A percentile compares a stretch with the other conserved stretches of the same genome.
phyloP scores from a whole-genome alignment of 2,113 vertebrate species.

The Zootoca vivipara region DNA sequence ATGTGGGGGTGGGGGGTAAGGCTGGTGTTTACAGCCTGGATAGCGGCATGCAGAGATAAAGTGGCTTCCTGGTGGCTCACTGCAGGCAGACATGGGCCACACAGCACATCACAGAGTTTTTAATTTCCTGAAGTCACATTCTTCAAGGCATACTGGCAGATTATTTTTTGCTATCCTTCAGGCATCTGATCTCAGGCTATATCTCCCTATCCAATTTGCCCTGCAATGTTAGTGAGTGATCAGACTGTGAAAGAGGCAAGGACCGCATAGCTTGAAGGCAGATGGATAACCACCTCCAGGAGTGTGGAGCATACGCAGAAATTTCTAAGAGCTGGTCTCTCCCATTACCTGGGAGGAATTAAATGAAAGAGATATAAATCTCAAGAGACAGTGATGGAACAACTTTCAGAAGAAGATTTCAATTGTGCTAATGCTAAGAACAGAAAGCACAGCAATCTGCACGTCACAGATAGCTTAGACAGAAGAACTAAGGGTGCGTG shows the following conservation, averaged over 20 bases:
- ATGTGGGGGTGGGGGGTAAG: accelerated
- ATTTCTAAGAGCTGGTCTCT: accelerated
- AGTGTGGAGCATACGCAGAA: background rate
- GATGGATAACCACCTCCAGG: background rate
- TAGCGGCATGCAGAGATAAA: background rate
- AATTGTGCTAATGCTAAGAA: background rate
- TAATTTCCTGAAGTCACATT: conserved; percentile 57
- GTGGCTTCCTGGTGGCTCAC: background rate
- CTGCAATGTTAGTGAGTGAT: background rate
- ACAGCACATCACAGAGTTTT: background rate
- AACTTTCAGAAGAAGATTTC: background rate
- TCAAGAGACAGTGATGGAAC: background rate
- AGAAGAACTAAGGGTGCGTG: background rate
- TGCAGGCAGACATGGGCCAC: background rate
- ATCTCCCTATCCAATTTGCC: background rate
- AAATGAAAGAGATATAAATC: background rate
- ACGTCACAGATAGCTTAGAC: background rate
- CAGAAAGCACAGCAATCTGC: background rate
- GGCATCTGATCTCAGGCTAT: conserved; percentile 1
- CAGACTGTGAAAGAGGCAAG: accelerated
- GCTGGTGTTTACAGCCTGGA: background rate
- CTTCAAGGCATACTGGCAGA: conserved; percentile 1
- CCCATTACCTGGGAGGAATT: background rate
- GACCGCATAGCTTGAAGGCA: background rate
- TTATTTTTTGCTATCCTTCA: conserved; percentile 34